Evolutionary conservation across 2,113 vertebrate species (phyloP).

Genomic region (Pelusios castaneus): DNA sequence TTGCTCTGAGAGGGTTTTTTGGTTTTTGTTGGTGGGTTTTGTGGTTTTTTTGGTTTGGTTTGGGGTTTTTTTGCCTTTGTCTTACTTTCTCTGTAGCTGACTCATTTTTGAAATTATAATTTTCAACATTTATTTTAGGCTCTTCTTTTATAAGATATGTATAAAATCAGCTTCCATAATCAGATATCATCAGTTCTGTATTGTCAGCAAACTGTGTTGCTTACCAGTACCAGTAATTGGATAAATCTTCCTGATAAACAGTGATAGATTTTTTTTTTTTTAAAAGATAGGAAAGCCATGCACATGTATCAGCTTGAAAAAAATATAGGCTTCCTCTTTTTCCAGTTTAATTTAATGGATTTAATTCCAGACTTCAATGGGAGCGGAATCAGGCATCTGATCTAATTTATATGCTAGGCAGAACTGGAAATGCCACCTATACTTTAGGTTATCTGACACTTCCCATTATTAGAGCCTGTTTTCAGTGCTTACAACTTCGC

Average conservation of each 20-base stretch:
- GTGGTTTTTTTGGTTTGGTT: too few relatives aligned
- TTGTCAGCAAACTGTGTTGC: slow-evolving; percentile 46
- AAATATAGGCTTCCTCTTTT: slow-evolving; percentile 39
- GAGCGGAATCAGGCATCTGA: slow-evolving; percentile 36
- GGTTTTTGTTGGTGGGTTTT: slow-evolving; percentile 43
- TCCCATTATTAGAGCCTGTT: slow-evolving; percentile 51
- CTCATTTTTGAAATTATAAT: slow-evolving; percentile 73
- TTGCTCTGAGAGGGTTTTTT: slow-evolving; percentile 55
- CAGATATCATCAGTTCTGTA: slow-evolving; percentile 23
- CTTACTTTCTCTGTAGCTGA: slow-evolving; percentile 71
- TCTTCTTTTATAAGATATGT: slow-evolving; percentile 48
- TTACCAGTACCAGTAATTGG: slow-evolving; percentile 45
- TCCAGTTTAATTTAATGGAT: background rate
- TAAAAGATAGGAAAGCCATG: slow-evolving; percentile 4
- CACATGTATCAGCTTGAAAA: background rate
- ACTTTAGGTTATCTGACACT: slow-evolving; percentile 56
- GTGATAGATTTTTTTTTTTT: background rate
- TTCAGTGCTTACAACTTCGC: slow-evolving; percentile 44
- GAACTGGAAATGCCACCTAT: slow-evolving; percentile 62
- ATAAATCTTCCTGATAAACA: slow-evolving; percentile 47
- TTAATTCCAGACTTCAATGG: slow-evolving; percentile 32
- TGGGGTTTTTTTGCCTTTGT: slow-evolving; percentile 68
- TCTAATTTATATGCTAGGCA: slow-evolving; percentile 32
- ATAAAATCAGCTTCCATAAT: slow-evolving; percentile 49
- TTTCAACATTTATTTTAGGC: slow-evolving; percentile 58